Evolutionary conservation across 2,797 vertebrate species (phyloP), one percentile per base, ranked within the genome.

Genomic region (Spondyliosoma cantharus): DNA sequence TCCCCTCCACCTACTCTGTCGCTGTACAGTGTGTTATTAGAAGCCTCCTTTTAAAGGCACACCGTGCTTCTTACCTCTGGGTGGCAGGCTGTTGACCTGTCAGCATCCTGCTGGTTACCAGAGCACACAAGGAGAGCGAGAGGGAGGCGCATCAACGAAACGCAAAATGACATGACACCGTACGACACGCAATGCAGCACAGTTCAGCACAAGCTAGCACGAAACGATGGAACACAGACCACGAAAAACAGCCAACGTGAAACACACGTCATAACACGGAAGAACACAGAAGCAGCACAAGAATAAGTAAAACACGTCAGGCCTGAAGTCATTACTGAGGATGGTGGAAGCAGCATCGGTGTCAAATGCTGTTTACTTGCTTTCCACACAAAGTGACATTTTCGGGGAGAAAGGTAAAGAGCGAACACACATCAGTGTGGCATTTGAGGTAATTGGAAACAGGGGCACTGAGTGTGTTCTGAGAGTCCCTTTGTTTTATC

Each of bases 371-470:
- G 79, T 91, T 92, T 89, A 78, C 85, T 81, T 82, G 71, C 85
- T 76, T 90, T 90, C 61, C 80, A 83, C 82, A 71, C 60, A 86
- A 84, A 89, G 86, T 83, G 86, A 87, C 86, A 86, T 88, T 93
- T 91, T 85, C 78, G 84, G 75, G 81, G 68, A 78, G 74, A 7
- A 58, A 81, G 85, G 80, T 87, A 65, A 81, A 78, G 75, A 88
- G 70, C 29, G 27, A 86, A 82, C 79, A 86, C 73, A 86, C 76
- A 77, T 91, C 87, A 86, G 63, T 70, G 80, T 91, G 90, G 84
- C 85, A 90, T 91, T 91, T 91, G 78, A 83, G 78, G 87, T 92
- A 91, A 93, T 84, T 91, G 91, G 87, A 88, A 87, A 80, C 62
- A 69, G 66, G 78, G 66, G 25, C 58, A 58, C 57, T 19, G 58